Base-by-base conservation (phyloP, 2,113 vertebrate species). In the Leucosticte australis region DNA sequence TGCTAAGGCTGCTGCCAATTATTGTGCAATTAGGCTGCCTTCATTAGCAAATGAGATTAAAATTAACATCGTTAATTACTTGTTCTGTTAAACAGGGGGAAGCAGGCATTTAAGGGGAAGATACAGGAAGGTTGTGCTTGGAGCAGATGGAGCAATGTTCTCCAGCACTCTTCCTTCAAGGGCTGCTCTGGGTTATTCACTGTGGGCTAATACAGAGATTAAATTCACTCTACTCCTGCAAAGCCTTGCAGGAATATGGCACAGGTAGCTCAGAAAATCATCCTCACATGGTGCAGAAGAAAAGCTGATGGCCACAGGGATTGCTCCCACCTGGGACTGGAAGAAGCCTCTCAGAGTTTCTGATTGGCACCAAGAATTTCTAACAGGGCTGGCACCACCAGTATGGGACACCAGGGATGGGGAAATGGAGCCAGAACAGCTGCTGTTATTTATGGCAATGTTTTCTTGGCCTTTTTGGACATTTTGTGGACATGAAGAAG, bases 41-140 rank as follows among this genome's bases (percentile, higher is more conserved):
- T 98, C 98, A 98, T 98, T 98, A 98, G 97, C 98, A 98, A 98
- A 98, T 97, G 97, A 98, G 97, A 98, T 98, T 98, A 98, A 98
- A 98, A 98, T 98, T 98, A 98, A 98, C 98, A 98, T 97, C 76
- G 97, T 98, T 98, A 98, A 98, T 98, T 98, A 98, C 97, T 94
- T 60, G 78, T 98, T 97, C 96, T 94, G 96, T 98, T 98, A 97
- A 97, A 96, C 95, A 95, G 96, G 64, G 65, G 94, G 94, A 95
- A 96, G 96, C 46, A 39, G 47, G 80, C 96, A 14, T 70, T 91
- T 86, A 44, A 87, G 19, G 35, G 90, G 68, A 85, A 87, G 80
- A 92, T 28, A 31, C 49, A 39, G 87, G 86, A 79, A 81, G 90
- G 63, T 65, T 74, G 73, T 42, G 86, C 93, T 77, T 49, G 26